Evolutionary conservation across 2,113 vertebrate species (phyloP), one percentile per base, ranked within the genome.

Genomic region (Xyliphius kryptos): DNA sequence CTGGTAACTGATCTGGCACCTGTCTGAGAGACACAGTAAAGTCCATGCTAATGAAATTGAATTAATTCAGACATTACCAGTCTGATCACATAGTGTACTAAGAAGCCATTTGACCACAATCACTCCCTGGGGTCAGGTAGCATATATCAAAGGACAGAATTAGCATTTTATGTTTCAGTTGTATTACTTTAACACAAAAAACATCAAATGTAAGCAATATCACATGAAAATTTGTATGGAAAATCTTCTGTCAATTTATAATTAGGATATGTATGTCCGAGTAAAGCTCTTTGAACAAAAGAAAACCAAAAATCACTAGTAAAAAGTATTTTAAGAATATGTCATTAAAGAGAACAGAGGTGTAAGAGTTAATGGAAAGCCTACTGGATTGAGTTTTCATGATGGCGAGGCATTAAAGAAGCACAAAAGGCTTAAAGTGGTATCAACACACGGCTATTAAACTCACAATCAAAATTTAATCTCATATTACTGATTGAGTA

Each of bases 41-140:
- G 44, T 14, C 50, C 22, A 68, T 61, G 56, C 61, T 68, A 72
- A 72, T 68, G 55, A 68, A 56, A 32, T 50, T 55, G 36, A 62
- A 46, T 65, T 55, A 68, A 68, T 68, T 26, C 57, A 36, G 55
- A 59, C 55, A 48, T 68, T 63, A 60, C 60, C 20, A 68, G 65
- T 68, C 60, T 7, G 37, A 55, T 60, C 65, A 72, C 70, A 54
- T 8, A 3, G 15, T 55, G 55, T 19, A 51, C 32, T 64, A 59
- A 68, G 22, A 72, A 59, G 43, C 43, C 57, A 67, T 68, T 50
- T 68, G 58, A 72, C n/a, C 66, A 63, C 54, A 56, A 61, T 56
- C 61, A 46, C 50, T 61, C 61, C 47, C 50, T 2, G 37, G 60
- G 51, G 65, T 14, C 51, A 38, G 40, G 48, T 21, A 49, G 56